These are phyloP conservation scores for Tyria jacobaeae DNA, from an alignment of 2,888 invertebrate species.

Conservation along the genomic window DNA sequence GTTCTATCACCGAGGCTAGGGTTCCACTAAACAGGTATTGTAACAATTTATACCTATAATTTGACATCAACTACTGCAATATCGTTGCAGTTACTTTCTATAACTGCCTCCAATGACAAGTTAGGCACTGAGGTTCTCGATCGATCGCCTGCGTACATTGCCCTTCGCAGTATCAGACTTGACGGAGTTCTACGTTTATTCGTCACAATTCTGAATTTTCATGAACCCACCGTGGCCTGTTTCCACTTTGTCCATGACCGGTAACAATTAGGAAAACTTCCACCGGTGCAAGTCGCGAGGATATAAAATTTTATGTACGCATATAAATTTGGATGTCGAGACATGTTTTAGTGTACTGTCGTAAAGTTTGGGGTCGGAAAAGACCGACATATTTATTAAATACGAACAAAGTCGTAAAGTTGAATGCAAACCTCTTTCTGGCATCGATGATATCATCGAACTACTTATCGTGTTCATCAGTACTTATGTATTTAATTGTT, in stretches of 20 bases:
- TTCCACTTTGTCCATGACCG: constrained; percentile 76
- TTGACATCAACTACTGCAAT: too few relatives aligned
- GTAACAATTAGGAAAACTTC: constrained; percentile 82
- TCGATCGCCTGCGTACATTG: constrained; percentile 52
- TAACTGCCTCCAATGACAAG: constrained; percentile 27
- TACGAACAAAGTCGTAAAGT: constrained; percentile 84
- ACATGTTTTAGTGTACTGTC: constrained; percentile 85
- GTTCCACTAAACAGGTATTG: too few relatives aligned
- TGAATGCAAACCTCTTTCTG: constrained; percentile 81
- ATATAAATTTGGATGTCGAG: constrained; percentile 86
- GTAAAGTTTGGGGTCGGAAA: constrained; percentile 85
- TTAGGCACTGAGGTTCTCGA: constrained; percentile 26
- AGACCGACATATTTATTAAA: constrained; percentile 86
- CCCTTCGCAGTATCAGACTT: constrained; percentile 55
- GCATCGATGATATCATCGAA: constrained; percentile 77
- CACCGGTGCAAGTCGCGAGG: constrained; percentile 81
- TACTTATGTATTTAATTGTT: constrained; percentile 51
- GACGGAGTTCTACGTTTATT: constrained; percentile 57
- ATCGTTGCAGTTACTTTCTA: constrained; percentile 2
- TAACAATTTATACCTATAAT: too few relatives aligned
- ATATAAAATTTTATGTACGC: constrained; percentile 86
- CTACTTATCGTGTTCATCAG: constrained; percentile 69
- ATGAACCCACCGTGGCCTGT: constrained; percentile 60
- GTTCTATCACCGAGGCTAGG: too few relatives aligned
- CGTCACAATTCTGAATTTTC: constrained; percentile 63